Conservation (phyloP, 2,888 invertebrate species). For the Alloplasta piceator region DNA sequence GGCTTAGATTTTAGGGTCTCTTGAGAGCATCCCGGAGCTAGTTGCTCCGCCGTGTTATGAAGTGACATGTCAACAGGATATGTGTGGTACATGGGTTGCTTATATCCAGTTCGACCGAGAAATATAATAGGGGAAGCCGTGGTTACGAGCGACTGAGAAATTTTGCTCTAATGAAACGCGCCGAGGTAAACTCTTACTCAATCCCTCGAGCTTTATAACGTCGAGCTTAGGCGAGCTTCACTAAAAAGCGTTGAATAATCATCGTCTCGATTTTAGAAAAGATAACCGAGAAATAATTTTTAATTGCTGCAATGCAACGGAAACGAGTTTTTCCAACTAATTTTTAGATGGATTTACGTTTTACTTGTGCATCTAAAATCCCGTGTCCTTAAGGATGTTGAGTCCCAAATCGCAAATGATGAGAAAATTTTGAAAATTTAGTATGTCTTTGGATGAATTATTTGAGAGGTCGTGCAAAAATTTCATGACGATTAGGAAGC, state of each 20-base stretch:
- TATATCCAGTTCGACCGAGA: constrained; percentile 22
- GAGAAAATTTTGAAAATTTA: too few relatives aligned
- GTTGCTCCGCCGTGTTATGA: constrained; percentile 39
- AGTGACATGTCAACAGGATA: constrained; percentile 24
- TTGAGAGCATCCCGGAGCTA: not conserved
- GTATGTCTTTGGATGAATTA: too few relatives aligned
- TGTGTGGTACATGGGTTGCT: constrained; percentile 24
- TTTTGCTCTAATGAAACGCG: constrained; percentile 69
- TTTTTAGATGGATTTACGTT: too few relatives aligned
- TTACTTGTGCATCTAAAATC: too few relatives aligned
- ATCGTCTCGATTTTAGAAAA: not conserved
- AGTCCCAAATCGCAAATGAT: too few relatives aligned
- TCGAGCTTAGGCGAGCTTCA: not conserved
- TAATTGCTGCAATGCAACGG: too few relatives aligned
- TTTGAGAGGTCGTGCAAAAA: too few relatives aligned
- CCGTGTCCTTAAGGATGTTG: too few relatives aligned
- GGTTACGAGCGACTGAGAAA: constrained; percentile 64
- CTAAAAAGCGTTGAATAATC: not conserved
- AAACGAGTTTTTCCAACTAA: too few relatives aligned
- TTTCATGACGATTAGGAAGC: too few relatives aligned
- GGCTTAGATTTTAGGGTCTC: constrained; percentile 20
- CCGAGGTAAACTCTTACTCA: constrained; percentile 23
- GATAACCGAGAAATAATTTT: not conserved
- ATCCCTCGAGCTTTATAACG: not conserved
- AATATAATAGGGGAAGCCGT: constrained; percentile 22